These are phyloP conservation scores for Agelaius phoeniceus DNA, from an alignment of 2,113 vertebrate species.

Conservation along the genomic window DNA sequence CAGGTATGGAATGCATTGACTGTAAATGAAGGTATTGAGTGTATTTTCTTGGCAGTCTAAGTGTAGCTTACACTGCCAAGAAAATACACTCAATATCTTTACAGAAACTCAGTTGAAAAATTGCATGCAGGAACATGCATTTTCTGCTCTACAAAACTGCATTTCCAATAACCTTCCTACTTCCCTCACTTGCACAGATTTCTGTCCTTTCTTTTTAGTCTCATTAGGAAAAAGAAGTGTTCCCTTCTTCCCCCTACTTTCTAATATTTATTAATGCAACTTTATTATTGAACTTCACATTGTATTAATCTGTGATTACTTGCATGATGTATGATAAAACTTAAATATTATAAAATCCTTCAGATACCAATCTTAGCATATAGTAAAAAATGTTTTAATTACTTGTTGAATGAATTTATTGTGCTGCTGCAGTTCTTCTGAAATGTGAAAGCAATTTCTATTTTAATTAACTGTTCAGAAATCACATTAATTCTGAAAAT, in stretches of 20 bases:
- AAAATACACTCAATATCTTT: neutral
- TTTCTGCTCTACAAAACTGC: neutral
- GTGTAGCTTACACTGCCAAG: neutral
- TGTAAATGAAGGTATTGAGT: neutral
- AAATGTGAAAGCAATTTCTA: slow-evolving; percentile 5
- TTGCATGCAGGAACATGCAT: neutral
- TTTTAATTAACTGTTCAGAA: slow-evolving; percentile 14
- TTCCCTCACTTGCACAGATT: neutral
- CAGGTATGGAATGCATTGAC: neutral
- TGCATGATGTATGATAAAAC: neutral
- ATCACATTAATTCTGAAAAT: neutral
- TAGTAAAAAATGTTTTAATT: neutral
- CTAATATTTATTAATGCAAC: neutral
- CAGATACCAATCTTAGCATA: neutral
- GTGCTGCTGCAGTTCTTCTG: neutral
- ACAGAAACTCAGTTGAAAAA: neutral
- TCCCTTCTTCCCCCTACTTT: neutral
- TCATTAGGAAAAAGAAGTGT: neutral
- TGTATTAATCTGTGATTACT: neutral
- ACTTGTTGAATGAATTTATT: neutral
- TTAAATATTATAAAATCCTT: neutral
- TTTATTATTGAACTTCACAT: neutral
- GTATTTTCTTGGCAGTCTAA: neutral
- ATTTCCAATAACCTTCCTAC: neutral
- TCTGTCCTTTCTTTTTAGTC: neutral